Evolutionary conservation across 2,113 vertebrate genomes (phyloP), one percentile per base, ranked within the genome.

Genomic region (Halichoeres trimaculatus): DNA sequence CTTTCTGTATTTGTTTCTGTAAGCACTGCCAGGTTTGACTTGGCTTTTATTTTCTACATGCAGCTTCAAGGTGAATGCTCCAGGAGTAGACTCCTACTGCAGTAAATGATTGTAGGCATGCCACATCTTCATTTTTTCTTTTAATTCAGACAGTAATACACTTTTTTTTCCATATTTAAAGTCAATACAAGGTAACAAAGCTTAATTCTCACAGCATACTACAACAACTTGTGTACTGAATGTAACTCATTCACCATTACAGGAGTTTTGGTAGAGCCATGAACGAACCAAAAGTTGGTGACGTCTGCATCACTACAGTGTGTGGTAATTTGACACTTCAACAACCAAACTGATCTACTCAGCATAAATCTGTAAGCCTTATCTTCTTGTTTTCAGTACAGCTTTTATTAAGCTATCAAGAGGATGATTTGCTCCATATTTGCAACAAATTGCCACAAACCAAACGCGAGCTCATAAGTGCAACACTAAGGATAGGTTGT

Each of bases 21-120:
- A 51, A 61, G 64, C 76, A 88, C 78, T 87, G 87, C 79, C 84
- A 64, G 71, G 72, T 76, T 75, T 40, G 69, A 74, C 69, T 74
- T 74, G 57, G 61, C 53, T 82, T 83, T 80, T 68, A 40, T 71
- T 74, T 72, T 75, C 58, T 61, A 45, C 64, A 67, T 65, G 7
- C 23, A 36, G 59, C 61, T 68, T 74, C 34, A 20, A 57, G 48
- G 30, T 72, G 67, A 56, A 13, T 7, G 48, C 70, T 84, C 80
- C 72, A 64, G 43, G 48, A 75, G 63, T 58, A 69, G 56, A 78
- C 35, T 53, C 53, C 64, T 43, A 48, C 34, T 62, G 61, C 74
- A 73, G 62, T 70, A 34, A 1, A 35, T 58, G 47, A 65, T 74
- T 78, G 56, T 56, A 55, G 56, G 35, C 59, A 66, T 82, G 61